phyloP scores from a whole-genome alignment of 2,888 invertebrate genomes.

The Odontocolon sp. region DNA sequence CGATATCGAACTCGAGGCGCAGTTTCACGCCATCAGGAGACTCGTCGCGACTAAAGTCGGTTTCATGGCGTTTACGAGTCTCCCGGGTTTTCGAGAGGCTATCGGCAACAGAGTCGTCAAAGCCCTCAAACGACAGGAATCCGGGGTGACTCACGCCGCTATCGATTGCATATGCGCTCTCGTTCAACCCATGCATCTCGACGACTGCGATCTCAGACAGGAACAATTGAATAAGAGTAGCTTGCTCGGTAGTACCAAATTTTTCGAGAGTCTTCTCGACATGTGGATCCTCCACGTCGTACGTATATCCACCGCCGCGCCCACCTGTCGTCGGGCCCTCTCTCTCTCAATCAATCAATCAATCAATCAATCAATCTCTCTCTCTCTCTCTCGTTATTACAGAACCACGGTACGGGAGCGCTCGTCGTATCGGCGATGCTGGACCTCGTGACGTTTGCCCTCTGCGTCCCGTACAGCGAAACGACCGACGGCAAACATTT shows the following conservation, averaged over 20 bases:
- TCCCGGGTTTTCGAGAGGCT: slow-evolving; percentile 96
- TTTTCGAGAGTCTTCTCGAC: slow-evolving; percentile 95
- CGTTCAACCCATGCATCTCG: slow-evolving; percentile 99
- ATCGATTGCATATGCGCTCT: slow-evolving; percentile 98
- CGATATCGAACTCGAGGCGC: slow-evolving; percentile 92
- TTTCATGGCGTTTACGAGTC: slow-evolving; percentile 95
- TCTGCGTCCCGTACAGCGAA: slow-evolving; percentile 99
- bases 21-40: slow-evolving; percentile 96
- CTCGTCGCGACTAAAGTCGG: slow-evolving; percentile 99
- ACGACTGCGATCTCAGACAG: slow-evolving; percentile 97
- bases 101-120: slow-evolving; percentile 96
- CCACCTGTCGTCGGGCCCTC: too few relatives aligned
- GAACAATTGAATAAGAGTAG: slow-evolving; percentile 99
- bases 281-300: slow-evolving; percentile 98
- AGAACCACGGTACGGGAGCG: slow-evolving; percentile 97
- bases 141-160: slow-evolving; percentile 97
- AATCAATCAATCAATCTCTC: too few relatives aligned
- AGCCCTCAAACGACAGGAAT: slow-evolving; percentile 92
- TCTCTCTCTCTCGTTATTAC: too few relatives aligned
- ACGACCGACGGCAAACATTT: slow-evolving; percentile 99
- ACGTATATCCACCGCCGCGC: too few relatives aligned
- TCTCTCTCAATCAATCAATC: too few relatives aligned
- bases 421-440: slow-evolving; percentile 98
- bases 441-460: slow-evolving; percentile 97
- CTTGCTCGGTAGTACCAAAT: slow-evolving; percentile 93